Conservation (phyloP, 1,140 invertebrate genomes). For the Sipha flava region DNA sequence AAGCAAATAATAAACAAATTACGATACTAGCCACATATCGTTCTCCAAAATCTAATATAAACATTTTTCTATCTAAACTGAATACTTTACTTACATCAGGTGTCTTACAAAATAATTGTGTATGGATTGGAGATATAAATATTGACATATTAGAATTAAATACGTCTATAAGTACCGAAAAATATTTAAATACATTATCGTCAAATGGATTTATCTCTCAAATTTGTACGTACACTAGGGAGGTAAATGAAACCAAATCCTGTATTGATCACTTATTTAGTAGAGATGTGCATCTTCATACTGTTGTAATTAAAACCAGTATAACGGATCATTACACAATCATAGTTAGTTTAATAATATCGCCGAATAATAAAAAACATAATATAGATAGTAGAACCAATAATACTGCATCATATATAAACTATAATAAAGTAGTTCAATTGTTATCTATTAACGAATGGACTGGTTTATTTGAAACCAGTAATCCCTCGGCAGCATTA, state of each 20-base stretch:
- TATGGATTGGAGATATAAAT: not conserved
- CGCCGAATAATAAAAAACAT: not conserved
- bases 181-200: not conserved
- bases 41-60: not conserved
- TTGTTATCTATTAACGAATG: not conserved
- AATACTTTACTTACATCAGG: not conserved
- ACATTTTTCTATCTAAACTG: not conserved
- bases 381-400: not conserved
- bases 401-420: not conserved
- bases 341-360: not conserved
- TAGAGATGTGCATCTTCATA: not conserved
- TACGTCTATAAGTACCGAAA: not conserved
- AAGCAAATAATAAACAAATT: not conserved
- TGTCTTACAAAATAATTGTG: not conserved
- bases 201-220: not conserved
- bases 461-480: not conserved
- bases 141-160: not conserved
- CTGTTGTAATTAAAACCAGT: not conserved
- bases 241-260: not conserved
- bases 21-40: not conserved
- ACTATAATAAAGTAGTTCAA: not conserved
- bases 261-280: not conserved
- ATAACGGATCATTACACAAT: too few species aligned
- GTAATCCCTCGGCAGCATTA: not conserved
- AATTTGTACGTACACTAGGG: not conserved